These are phyloP conservation scores for Drosophila lowei DNA, from an alignment of 1,140 invertebrate species.

Conservation along the genomic window DNA sequence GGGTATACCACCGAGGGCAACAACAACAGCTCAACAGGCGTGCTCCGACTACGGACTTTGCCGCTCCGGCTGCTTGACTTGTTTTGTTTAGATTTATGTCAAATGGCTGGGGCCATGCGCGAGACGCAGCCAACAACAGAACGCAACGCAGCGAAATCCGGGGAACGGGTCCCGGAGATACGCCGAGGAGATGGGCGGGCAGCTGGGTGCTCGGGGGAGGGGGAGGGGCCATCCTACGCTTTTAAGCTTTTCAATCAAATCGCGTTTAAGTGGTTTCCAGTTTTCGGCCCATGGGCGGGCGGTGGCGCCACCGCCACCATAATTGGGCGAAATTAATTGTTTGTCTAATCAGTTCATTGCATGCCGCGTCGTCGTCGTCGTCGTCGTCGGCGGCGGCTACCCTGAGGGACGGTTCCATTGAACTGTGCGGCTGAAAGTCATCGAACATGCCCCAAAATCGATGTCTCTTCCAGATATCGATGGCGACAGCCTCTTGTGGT, in stretches of 20 bases:
- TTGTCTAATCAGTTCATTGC: conserved; percentile 76
- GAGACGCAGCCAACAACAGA: not conserved
- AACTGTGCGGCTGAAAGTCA: conserved; percentile 29
- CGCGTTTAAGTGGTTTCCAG: conserved; percentile 72
- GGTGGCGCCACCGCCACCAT: conserved; percentile 31
- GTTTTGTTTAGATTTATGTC: conserved; percentile 80
- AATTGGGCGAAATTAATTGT: conserved; percentile 77
- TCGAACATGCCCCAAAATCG: conserved; percentile 9
- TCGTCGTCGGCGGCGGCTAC: conserved; percentile 5
- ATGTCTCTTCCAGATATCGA: conserved; percentile 25
- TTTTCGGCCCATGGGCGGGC: conserved; percentile 33
- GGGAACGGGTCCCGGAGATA: too few species aligned
- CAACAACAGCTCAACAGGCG: conserved; percentile 50
- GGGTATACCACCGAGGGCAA: conserved; percentile 21
- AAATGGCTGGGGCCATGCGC: conserved; percentile 60
- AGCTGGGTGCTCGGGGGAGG: not conserved
- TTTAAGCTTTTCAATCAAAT: conserved; percentile 80
- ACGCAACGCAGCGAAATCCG: not conserved
- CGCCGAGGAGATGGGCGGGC: not conserved
- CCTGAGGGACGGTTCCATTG: conserved; percentile 20
- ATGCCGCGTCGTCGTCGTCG: conserved; percentile 41
- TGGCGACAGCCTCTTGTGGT: conserved; percentile 37
- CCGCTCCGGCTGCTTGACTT: conserved; percentile 41
- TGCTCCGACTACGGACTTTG: conserved; percentile 28
- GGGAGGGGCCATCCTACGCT: conserved; percentile 9